Percentiles rank a stretch among this genome's conserved stretches.
These are phyloP conservation scores for Micromussa lordhowensis DNA, from an alignment of 92 coral and sea anemone species.

Conservation along the genomic window DNA sequence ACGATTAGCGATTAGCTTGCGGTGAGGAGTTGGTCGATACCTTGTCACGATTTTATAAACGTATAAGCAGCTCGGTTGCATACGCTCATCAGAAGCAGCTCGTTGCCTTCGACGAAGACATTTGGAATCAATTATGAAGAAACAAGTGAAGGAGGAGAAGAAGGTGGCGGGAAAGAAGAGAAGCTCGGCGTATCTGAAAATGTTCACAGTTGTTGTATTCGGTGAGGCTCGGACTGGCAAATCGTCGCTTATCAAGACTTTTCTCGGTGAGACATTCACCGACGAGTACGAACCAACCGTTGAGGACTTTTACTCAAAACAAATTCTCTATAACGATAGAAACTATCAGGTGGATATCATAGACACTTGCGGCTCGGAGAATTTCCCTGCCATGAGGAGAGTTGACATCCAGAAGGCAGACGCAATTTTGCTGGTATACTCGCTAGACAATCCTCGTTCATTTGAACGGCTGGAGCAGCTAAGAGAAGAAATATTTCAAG, in stretches of 20 bases:
- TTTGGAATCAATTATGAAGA: slow-evolving; percentile 24
- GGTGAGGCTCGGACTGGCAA: slow-evolving; percentile 88
- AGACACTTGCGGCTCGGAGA: slow-evolving; percentile 91
- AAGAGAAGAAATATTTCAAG: slow-evolving; percentile 79
- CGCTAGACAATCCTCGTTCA: slow-evolving; percentile 76
- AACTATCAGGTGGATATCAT: slow-evolving; percentile 86
- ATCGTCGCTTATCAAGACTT: slow-evolving; percentile 75
- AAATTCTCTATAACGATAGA: slow-evolving; percentile 74
- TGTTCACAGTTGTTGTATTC: slow-evolving; percentile 77
- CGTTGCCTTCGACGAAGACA: background rate
- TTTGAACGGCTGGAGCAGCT: slow-evolving; percentile 72
- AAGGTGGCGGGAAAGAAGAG: slow-evolving; percentile 52
- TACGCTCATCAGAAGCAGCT: background rate
- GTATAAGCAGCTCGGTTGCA: background rate
- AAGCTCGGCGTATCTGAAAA: slow-evolving; percentile 74
- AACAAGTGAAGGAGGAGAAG: slow-evolving; percentile 36
- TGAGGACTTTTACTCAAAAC: slow-evolving; percentile 83
- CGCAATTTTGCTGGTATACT: slow-evolving; percentile 81
- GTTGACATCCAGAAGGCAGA: slow-evolving; percentile 88
- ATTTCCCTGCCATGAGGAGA: slow-evolving; percentile 89
- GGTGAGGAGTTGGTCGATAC: background rate
- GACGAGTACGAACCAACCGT: slow-evolving; percentile 85
- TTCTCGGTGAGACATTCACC: slow-evolving; percentile 70
- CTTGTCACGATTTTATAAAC: slow-evolving; percentile 4
- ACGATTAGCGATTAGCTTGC: slow-evolving; percentile 20